Evolutionary conservation across 1,140 invertebrate species (phyloP).

Genomic region (Limonius californicus): DNA sequence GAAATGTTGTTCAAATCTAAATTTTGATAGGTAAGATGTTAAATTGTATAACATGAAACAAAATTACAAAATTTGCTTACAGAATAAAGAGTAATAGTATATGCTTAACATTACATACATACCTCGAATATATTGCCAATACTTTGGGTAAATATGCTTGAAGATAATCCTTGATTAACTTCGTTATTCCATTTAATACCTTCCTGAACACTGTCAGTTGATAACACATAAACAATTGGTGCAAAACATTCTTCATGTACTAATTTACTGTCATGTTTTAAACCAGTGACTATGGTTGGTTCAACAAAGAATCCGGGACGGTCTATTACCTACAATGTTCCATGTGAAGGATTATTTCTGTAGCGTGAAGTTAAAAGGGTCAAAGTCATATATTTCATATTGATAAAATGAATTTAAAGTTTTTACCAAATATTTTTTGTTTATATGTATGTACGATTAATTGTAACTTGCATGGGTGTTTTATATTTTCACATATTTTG

Average conservation of each 20-base stretch:
- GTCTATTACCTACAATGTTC: constrained; percentile 58
- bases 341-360: neutral
- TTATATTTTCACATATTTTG: neutral
- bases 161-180: constrained; percentile 94
- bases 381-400: too few species aligned
- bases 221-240: constrained; percentile 94
- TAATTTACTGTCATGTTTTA: constrained; percentile 75
- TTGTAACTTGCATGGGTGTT: neutral
- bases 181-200: constrained; percentile 92
- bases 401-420: too few species aligned
- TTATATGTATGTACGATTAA: neutral
- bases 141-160: constrained; percentile 91
- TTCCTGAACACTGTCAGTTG: constrained; percentile 76
- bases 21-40: too few species aligned
- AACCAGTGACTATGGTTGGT: constrained; percentile 90
- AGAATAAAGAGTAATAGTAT: too few species aligned
- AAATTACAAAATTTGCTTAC: too few species aligned
- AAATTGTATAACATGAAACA: too few species aligned
- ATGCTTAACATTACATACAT: too few species aligned
- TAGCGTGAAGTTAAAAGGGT: neutral
- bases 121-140: constrained; percentile 88
- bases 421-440: too few species aligned
- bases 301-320: constrained; percentile 89
- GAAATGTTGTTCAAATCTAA: too few species aligned
- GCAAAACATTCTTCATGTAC: constrained; percentile 95